Evolutionary conservation across 2,888 invertebrate species (phyloP).

Genomic region (Troides oblongomaculatus): DNA sequence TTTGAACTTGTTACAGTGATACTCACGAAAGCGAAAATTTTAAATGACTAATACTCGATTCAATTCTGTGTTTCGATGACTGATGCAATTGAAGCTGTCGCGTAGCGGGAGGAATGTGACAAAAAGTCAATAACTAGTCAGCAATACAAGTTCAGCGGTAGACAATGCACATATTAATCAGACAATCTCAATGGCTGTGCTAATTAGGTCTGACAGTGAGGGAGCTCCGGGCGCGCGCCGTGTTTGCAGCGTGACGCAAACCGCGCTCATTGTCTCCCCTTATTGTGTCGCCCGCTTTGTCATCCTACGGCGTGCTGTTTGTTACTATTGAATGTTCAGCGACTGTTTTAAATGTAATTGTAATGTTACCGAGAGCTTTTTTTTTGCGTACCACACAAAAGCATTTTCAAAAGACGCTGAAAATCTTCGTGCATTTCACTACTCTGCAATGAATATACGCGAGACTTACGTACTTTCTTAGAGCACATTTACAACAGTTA

Average conservation of each 20-base stretch:
- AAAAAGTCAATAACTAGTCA: constrained; percentile 31
- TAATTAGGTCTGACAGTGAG: constrained; percentile 77
- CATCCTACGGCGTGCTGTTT: constrained; percentile 49
- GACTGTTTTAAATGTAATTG: constrained; percentile 29
- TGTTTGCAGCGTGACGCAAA: constrained; percentile 59
- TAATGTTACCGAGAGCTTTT: constrained; percentile 21
- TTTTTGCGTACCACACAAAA: constrained; percentile 13
- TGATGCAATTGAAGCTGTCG: constrained; percentile 14
- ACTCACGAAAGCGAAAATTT: neutral
- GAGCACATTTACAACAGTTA: neutral
- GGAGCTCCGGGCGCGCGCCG: constrained; percentile 43
- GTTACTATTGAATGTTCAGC: constrained; percentile 48
- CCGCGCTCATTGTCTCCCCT: constrained; percentile 61
- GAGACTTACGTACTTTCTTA: constrained; percentile 5
- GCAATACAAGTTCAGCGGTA: constrained; percentile 37
- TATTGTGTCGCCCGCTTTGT: constrained; percentile 65
- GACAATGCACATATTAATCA: constrained; percentile 75
- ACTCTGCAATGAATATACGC: constrained; percentile 7
- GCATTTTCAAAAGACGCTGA: constrained; percentile 12
- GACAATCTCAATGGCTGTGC: constrained; percentile 69
- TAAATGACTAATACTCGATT: constrained; percentile 2
- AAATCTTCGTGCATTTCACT: constrained; percentile 12
- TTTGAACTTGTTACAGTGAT: too few relatives aligned
- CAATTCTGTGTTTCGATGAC: constrained; percentile 11
- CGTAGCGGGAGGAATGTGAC: constrained; percentile 19